Evolutionary conservation across 2,797 vertebrate genomes (phyloP), one percentile per base, ranked within the genome.

Genomic region (Chelidonichthys spinosus): DNA sequence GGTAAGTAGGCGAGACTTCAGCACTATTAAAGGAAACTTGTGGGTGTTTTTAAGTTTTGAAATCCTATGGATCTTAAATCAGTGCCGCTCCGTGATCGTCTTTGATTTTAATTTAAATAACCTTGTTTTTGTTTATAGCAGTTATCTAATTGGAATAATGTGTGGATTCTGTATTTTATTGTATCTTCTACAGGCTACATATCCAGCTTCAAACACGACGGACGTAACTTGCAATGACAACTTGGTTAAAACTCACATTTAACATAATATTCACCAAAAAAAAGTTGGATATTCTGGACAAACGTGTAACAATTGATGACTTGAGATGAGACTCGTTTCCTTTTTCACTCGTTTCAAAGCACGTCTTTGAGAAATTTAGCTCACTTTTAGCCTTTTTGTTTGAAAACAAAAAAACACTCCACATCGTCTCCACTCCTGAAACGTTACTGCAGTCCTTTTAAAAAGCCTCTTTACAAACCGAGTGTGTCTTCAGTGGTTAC

Each of bases 301-400:
- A 53, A 46, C 39, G 7, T 0, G 10, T 37, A 54, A 35, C 49
- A 11, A 7, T 15, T 54, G 35, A 54, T 33, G 25, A 46, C 36
- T 32, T 32, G 55, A 58, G 13, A 71, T 42, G 7, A 53, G 14
- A 50, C 47, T 4, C 25, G 49, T 74, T 54, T 7, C 56, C 4
- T 76, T 62, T 62, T 60, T 55, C 42, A 44, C 52, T 74, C 11
- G 5, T 74, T 74, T 81, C 37, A 63, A 81, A 61, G 66, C 64
- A 59, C 8, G 42, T 59, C 39, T 86, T 84, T 75, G 36, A 78
- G 25, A 86, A 82, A 82, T 47, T 81, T 85, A 89, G n/a, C n/a
- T n/a, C 89, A 90, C 90, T 90, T 89, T 88, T 81, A 39, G 17
- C 17, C 25, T 15, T 74, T 74, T 78, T 73, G 17, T 78, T 83